Conservation (phyloP, 2,797 vertebrate species). For the Myotis pilosus region DNA sequence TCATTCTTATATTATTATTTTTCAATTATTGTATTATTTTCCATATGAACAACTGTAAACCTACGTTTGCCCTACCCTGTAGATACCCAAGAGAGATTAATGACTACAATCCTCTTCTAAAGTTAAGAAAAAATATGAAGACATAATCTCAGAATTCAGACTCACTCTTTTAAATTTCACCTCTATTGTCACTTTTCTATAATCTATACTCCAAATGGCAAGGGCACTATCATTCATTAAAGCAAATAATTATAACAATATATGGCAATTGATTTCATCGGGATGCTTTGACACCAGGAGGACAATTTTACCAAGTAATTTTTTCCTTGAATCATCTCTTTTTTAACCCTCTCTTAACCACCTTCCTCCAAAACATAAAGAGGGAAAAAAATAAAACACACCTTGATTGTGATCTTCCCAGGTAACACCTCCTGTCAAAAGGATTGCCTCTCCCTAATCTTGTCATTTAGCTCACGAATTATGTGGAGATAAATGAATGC, state of each 20-base stretch:
- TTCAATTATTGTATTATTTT: not conserved
- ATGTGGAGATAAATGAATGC: conserved; percentile 45
- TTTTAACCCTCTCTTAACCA: not conserved
- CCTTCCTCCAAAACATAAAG: not conserved
- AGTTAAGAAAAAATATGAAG: not conserved
- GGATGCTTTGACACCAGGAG: not conserved
- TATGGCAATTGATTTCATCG: not conserved
- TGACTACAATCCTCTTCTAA: not conserved
- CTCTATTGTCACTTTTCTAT: not conserved
- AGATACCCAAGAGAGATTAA: not conserved
- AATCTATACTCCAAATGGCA: not conserved
- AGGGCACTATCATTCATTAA: not conserved
- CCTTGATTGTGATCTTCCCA: conserved; percentile 26
- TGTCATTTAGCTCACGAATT: conserved; percentile 43
- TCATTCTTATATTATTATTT: not conserved
- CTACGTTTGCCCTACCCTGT: not conserved
- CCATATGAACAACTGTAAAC: not conserved
- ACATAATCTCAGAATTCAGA: not conserved
- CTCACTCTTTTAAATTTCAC: not conserved
- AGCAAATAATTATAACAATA: not conserved
- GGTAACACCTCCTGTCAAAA: conserved; percentile 18
- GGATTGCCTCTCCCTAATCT: conserved; percentile 27
- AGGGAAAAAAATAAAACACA: accelerated
- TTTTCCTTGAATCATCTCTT: conserved; percentile 27
- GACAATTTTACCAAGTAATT: not conserved